Evolutionary conservation across 2,797 vertebrate genomes (phyloP), one percentile per base, ranked within the genome.

Genomic region (Dicrostonyx torquatus): DNA sequence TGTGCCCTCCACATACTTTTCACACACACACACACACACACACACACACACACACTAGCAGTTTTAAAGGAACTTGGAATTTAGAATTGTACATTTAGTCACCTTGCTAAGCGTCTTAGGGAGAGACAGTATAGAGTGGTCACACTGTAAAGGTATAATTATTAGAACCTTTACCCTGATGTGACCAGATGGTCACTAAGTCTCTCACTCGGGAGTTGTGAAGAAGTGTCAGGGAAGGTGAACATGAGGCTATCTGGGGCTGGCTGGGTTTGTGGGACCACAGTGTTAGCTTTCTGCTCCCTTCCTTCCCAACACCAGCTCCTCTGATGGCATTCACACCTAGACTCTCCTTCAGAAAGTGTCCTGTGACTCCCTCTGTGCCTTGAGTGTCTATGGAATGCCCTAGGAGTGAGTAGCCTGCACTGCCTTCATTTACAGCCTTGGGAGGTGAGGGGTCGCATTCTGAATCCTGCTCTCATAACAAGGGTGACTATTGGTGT

Each of bases 161-260:
- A 8, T 1, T n/a, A 14, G 8, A 4, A 24, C 18, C 64, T 1
- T 84, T 29, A 45, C 48, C 1, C 0, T 0, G 3, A 26, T 26
- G 53, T 40, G 24, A 14, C 2, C 18, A 82, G 31, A 24, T 4
- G 34, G 34, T 2, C 17, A 10, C 48, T 29, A 11, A 29, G 60
- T 64, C 34, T 45, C 1, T 55, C 60, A 48, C 3, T 1, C 7
- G 1, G 0, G 17, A 17, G 75, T 62, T 5, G 2, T n/a, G 72
- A 48, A 76, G 14, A 22, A 31, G 40, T n/a, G 15, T 3, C 4
- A 0, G 2, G 48, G 83, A 89, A 22, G 78, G 7, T 70, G 37
- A 13, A 2, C 50, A 50, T 3, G 1, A 6, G 7, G 20, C 17
- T 15, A 2, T 18, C 45, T 8, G 73, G 26, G 18, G 50, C 73